Base-by-base conservation (phyloP, 2,888 invertebrate species). In the Ophioninae sp. region DNA sequence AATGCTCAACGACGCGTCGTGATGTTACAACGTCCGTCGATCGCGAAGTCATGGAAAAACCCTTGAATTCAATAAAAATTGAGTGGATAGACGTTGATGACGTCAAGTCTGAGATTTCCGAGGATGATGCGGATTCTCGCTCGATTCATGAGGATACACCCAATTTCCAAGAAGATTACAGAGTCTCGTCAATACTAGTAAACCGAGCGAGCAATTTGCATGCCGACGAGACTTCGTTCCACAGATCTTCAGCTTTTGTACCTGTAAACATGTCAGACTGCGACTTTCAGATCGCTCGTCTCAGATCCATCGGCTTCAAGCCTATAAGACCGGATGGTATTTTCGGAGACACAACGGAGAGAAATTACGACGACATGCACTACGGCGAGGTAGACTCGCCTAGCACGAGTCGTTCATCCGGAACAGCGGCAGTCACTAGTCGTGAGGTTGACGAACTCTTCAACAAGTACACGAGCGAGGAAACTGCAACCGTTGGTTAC, bases 291-390 rank as follows among this genome's bases (percentile, higher is more conserved):
- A 89, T 92, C 61, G 89, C 90, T 6, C 87, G 89, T n/a, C 84
- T 93, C 6, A 86, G 92, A 59, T 90, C 92, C 0, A 92, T 93
- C 69, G 92, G 92, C 8, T 93, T 92, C 65, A 90, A 88, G 64
- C 92, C 93, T 6, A 93, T 93, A 74, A 68, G 85, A 39, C 85
- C 87, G 2, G 41, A 41, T 20, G 68, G 58, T 75, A 20, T 64
- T n/a, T 64, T 74, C 1, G 23, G 64, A 10, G 23, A 71, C 13
- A 58, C n/a, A 0, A 67, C 74, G 64, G 23, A 83, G 63, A 20
- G 30, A 3, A 30, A 1, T 56, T 6, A 22, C 17, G 10, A 22
- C n/a, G 17, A 56, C 17, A 51, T 10, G 17, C 51, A 13, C 39
- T 44, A 41, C 58, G 58, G 37, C 9, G 65, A 80, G 13, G 10